A percentile compares a stretch with the other conserved stretches of the same genome.
Conservation (phyloP, 2,888 invertebrate species). For the Trachelus tabidus region DNA sequence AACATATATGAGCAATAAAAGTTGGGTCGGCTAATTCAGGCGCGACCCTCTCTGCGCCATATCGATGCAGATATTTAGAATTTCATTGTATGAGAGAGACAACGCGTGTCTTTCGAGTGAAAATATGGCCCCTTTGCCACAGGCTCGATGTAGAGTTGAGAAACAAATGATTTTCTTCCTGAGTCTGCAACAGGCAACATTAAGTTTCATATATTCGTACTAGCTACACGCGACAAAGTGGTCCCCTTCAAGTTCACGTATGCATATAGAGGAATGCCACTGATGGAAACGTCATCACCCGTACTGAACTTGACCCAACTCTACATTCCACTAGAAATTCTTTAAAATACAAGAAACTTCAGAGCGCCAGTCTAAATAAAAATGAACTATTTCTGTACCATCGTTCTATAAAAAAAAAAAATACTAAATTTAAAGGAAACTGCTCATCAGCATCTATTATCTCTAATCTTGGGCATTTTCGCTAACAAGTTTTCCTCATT, state of each 20-base stretch:
- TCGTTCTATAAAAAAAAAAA: too few species aligned
- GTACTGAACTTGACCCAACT: too few species aligned
- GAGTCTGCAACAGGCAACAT: slow-evolving; percentile 59
- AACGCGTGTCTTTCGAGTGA: slow-evolving; percentile 46
- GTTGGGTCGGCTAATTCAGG: slow-evolving; percentile 49
- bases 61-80: slow-evolving; percentile 63
- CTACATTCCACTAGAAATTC: too few species aligned
- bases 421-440: too few species aligned
- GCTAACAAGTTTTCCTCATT: too few species aligned
- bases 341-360: too few species aligned
- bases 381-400: too few species aligned
- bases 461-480: too few species aligned
- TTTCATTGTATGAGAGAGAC: slow-evolving; percentile 53
- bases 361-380: too few species aligned
- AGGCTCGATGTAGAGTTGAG: slow-evolving; percentile 57
- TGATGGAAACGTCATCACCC: too few species aligned
- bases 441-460: too few species aligned
- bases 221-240: slow-evolving; percentile 12
- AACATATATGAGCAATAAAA: slow-evolving; percentile 63
- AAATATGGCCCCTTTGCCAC: slow-evolving; percentile 64
- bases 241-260: not conserved
- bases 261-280: too few species aligned
- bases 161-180: slow-evolving; percentile 46
- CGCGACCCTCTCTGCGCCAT: slow-evolving; percentile 41
- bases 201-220: slow-evolving; percentile 11